A percentile compares a stretch with the other conserved stretches of the same genome.
Conservation (phyloP, 2,888 invertebrate species). For the Furcula furcula region DNA sequence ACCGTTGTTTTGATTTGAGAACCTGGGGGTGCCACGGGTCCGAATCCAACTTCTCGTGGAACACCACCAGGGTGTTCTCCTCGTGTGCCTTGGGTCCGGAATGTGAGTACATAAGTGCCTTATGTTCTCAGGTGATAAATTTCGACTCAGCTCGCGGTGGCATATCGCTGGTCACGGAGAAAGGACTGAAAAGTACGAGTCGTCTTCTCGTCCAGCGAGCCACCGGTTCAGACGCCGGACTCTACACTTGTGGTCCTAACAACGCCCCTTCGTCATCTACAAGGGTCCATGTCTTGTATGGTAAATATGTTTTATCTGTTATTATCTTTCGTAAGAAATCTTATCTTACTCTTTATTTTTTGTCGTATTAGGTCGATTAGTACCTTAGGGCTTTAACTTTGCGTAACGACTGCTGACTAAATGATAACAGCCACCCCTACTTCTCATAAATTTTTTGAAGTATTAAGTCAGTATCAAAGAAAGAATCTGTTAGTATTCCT, state of each 20-base stretch:
- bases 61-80: too few species aligned
- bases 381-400: too few species aligned
- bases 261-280: slow-evolving; percentile 90
- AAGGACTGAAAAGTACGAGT: slow-evolving; percentile 91
- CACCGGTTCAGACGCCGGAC: slow-evolving; percentile 89
- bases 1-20: too few species aligned
- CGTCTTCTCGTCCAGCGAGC: slow-evolving; percentile 92
- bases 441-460: too few species aligned
- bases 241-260: slow-evolving; percentile 92
- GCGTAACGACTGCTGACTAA: too few species aligned
- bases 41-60: too few species aligned
- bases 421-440: too few species aligned
- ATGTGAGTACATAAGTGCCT: slow-evolving; percentile 3
- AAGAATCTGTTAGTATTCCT: too few species aligned
- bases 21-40: too few species aligned
- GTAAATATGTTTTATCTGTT: slow-evolving; percentile 59
- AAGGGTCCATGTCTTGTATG: slow-evolving; percentile 92
- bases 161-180: slow-evolving; percentile 93
- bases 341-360: too few species aligned
- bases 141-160: slow-evolving; percentile 95
- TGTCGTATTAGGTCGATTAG: too few species aligned
- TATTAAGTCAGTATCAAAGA: too few species aligned
- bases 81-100: not conserved
- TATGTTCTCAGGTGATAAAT: slow-evolving; percentile 86
- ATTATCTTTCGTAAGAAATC: not conserved